Base-by-base conservation (phyloP, 2,797 vertebrate genomes). In the Antennarius maculatus region DNA sequence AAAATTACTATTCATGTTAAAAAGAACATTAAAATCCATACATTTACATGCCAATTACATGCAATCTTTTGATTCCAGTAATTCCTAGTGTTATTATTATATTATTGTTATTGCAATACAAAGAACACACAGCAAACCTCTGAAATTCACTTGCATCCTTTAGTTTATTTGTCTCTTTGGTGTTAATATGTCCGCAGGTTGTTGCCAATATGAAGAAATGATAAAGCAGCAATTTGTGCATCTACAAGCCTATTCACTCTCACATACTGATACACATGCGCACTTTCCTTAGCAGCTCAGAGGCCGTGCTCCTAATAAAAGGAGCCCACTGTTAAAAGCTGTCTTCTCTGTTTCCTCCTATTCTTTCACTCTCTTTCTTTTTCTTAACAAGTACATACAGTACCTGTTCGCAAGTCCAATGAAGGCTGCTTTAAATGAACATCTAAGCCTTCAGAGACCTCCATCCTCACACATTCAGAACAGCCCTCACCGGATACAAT, bases 121-220 rank as follows among this genome's bases (percentile, higher is more conserved):
- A 61, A 62, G 18, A 56, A 34, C 13, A 73, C 23, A 65, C 16
- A 61, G 6, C n/a, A 64, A 7, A 10, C 8, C 5, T 3, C 4
- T 56, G 14, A 60, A 42, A 53, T 66, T 65, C 37, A 71, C 17
- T 69, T 75, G 74, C 61, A 77, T 50, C 7, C 47, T 87, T 82
- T 87, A 85, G 89, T 89, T 69, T 80, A 71, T 63, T 73, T 69
- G 27, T 51, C 71, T 61, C 63, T 69, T 65, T 34, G 61, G 16
- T 79, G 86, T 88, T 82, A 90, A 88, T 79, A 70, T 60, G 51
- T 65, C 57, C 76, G 34, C 54, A 42, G 58, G 37, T 49, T 81
- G 14, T 61, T 71, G 60, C 73, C 62, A 72, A 58, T 72, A 59
- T 53, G 51, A 74, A 78, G 71, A 52, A 62, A 82, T 75, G 64